Conservation (phyloP, 2,888 invertebrate genomes). For the Caenorhabditis plicata region DNA sequence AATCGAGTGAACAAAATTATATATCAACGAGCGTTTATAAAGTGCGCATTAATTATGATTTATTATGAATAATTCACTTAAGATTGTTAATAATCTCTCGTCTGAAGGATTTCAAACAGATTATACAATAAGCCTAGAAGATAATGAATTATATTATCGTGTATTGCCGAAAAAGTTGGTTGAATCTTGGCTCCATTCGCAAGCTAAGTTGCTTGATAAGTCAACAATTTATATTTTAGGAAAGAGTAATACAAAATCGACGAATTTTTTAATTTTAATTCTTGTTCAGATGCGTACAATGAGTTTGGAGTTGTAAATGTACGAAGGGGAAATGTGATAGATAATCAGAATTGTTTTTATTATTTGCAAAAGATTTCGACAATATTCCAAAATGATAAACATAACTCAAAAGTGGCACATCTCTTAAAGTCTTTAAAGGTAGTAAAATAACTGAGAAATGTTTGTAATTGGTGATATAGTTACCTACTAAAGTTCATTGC, state of each 20-base stretch:
- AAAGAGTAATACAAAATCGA: slow-evolving; percentile 2
- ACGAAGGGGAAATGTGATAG: neutral
- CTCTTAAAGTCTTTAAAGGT: slow-evolving; percentile 29
- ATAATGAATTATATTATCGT: slow-evolving; percentile 5
- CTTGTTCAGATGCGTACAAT: slow-evolving; percentile 4
- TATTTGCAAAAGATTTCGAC: slow-evolving; percentile 15
- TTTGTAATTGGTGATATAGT: neutral
- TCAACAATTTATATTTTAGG: slow-evolving; percentile 20
- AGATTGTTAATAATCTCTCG: slow-evolving; percentile 25
- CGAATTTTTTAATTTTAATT: neutral
- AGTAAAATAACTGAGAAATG: neutral
- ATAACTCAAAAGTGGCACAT: slow-evolving; percentile 15
- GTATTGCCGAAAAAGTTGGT: slow-evolving; percentile 24
- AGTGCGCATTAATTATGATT: slow-evolving; percentile 4
- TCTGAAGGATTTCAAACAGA: slow-evolving; percentile 18
- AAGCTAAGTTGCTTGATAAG: slow-evolving; percentile 12
- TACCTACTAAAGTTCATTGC: slow-evolving; percentile 13
- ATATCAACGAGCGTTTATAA: slow-evolving; percentile 17
- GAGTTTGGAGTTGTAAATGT: slow-evolving; percentile 29
- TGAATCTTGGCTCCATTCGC: slow-evolving; percentile 21
- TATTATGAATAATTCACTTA: slow-evolving; percentile 1
- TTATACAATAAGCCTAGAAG: slow-evolving; percentile 17
- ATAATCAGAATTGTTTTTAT: slow-evolving; percentile 10
- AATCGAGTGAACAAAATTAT: slow-evolving; percentile 11
- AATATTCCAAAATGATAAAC: slow-evolving; percentile 4